These are phyloP conservation scores for Bungarus multicinctus DNA, from an alignment of 2,113 vertebrate species.

Conservation along the genomic window DNA sequence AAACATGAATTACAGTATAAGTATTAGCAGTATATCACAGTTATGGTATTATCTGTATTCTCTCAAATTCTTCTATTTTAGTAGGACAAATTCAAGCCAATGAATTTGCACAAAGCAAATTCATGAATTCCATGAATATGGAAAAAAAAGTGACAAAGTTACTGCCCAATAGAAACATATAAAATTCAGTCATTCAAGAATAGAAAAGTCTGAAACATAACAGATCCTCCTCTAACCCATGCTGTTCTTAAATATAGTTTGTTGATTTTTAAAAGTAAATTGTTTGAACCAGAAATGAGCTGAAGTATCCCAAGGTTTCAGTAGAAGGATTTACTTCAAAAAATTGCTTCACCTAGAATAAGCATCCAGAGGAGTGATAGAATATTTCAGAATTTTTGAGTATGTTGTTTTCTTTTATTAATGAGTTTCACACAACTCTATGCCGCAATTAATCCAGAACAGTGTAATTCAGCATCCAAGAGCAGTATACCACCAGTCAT, in stretches of 20 bases:
- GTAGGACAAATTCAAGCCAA: background rate
- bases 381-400: background rate
- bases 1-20: background rate
- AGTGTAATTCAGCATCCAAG: background rate
- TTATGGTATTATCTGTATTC: background rate
- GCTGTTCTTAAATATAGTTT: background rate
- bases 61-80: background rate
- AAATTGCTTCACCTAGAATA: background rate
- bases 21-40: background rate
- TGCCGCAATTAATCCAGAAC: background rate
- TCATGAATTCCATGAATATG: background rate
- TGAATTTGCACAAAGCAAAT: background rate
- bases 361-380: too few species aligned
- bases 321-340: background rate
- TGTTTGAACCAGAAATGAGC: background rate
- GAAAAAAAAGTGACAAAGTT: background rate
- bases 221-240: background rate
- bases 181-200: background rate
- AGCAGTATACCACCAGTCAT: background rate
- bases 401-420: background rate
- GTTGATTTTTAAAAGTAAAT: background rate
- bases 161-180: background rate
- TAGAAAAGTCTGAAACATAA: background rate
- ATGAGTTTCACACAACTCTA: background rate
- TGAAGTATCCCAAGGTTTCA: background rate